These are phyloP conservation scores for Gonioctena quinquepunctata DNA, from an alignment of 1,140 invertebrate species.

Conservation along the genomic window DNA sequence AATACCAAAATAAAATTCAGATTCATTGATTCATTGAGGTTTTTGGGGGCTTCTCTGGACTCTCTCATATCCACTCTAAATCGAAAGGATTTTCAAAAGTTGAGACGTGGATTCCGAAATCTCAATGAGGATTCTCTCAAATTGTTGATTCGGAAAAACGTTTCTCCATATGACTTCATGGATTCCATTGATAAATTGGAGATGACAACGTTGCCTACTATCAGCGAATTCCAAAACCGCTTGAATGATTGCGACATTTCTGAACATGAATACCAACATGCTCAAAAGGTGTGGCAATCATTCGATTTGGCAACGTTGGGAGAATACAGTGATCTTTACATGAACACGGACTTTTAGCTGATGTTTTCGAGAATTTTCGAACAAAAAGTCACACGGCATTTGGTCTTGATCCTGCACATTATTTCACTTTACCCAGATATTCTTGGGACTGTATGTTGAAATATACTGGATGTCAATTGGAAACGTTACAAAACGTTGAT, in stretches of 20 bases:
- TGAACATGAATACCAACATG: slow-evolving; percentile 54
- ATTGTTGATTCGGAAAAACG: no score
- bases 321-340: slow-evolving; percentile 53
- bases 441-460: slow-evolving; percentile 42
- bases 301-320: slow-evolving; percentile 53
- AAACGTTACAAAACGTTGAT: slow-evolving; percentile 51
- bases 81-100: no score
- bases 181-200: no score
- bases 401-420: slow-evolving; percentile 47
- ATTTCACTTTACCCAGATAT: slow-evolving; percentile 48
- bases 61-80: no score
- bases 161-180: no score
- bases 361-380: slow-evolving; percentile 56
- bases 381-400: slow-evolving; percentile 40
- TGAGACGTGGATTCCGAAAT: no score
- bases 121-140: no score
- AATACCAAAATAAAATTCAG: no score
- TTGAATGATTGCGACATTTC: slow-evolving; percentile 46
- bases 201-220: slow-evolving; percentile 47
- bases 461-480: slow-evolving; percentile 40
- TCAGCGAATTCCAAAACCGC: slow-evolving; percentile 50
- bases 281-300: slow-evolving; percentile 53
- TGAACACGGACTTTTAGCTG: slow-evolving; percentile 56
- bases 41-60: no score
- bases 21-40: no score